Evolutionary conservation across 37 sponge, comb jelly and placozoan genomes (phyloP), one percentile per base, ranked within the genome.

Genomic region (Oopsacas minuta): DNA sequence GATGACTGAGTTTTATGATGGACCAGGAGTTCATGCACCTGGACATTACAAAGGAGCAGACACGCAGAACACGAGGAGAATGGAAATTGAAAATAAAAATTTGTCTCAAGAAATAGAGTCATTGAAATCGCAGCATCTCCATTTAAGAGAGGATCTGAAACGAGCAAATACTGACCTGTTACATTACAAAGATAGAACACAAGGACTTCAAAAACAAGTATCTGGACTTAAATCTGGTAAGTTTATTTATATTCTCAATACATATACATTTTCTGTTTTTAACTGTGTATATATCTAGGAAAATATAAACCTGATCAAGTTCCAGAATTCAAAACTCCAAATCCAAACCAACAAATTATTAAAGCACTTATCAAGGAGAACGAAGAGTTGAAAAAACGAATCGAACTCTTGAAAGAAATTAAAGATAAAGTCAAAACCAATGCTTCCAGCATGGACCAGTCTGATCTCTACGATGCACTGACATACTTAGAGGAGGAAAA

Each of bases 171-270:
- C 75, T 32, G 30, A 61, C 22, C 22, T 61, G 30, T 3, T 25
- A 61, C 75, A 61, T 3, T 61, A 61, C 30, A 61, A 61, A 61
- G 75, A 61, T 25, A 61, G 75, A n/a, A 61, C 75, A 25, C 20
- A 61, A 34, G 30, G 5, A 34, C 75, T 61, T 25, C 75, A 61
- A n/a, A 61, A 61, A 12, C 75, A 61, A 61, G 75, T 61, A 3
- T 7, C 22, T n/a, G 75, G 75, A 61, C 75, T 61, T n/a, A 61
- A 61, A 61, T 61, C 75, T 32, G 75, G 75, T 61, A 61, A 3
- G 75, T 3, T 7, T 61, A 3, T n/a, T n/a, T n/a, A n/a, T n/a
- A n/a, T n/a, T n/a, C n/a, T n/a, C n/a, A n/a, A n/a, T n/a, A n/a
- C n/a, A n/a, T n/a, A n/a, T n/a, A n/a, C n/a, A n/a, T n/a, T n/a